A percentile compares a stretch with the other conserved stretches of the same genome.
These are phyloP conservation scores for Pterois miles DNA, from an alignment of 2,797 vertebrate genomes.

Conservation along the genomic window DNA sequence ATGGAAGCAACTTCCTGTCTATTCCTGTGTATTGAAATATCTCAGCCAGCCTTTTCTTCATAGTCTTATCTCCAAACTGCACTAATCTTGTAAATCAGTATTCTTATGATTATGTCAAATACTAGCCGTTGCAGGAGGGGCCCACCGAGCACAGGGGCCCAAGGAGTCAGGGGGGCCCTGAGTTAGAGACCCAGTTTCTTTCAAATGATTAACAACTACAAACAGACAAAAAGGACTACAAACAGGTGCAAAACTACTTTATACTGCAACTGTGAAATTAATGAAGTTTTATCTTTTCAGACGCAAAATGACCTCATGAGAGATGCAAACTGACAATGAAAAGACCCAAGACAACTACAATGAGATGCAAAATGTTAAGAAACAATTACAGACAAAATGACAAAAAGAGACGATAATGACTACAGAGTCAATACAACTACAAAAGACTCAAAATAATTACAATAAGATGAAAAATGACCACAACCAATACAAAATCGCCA, in stretches of 20 bases:
- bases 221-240: not conserved
- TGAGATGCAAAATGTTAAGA: not conserved
- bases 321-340: not conserved
- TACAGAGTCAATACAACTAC: not conserved
- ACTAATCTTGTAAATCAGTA: conserved; percentile 16
- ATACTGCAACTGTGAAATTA: not conserved
- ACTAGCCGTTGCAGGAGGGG: not conserved
- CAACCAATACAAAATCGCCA: no score
- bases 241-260: not conserved
- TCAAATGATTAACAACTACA: not conserved
- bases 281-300: not conserved
- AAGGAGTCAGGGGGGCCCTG: not conserved
- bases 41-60: not conserved
- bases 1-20: conserved; percentile 67
- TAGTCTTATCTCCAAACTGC: not conserved
- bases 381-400: not conserved
- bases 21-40: not conserved
- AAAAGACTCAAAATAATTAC: not conserved
- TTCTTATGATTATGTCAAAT: conserved; percentile 9
- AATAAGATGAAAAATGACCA: no score
- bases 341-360: not conserved
- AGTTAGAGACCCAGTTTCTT: not conserved
- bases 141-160: not conserved
- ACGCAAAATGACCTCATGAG: not conserved
- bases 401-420: not conserved